Percentiles rank a stretch among this genome's conserved stretches.
Conservation (phyloP, 2,888 invertebrate genomes). For the Polylopha cassiicola region DNA sequence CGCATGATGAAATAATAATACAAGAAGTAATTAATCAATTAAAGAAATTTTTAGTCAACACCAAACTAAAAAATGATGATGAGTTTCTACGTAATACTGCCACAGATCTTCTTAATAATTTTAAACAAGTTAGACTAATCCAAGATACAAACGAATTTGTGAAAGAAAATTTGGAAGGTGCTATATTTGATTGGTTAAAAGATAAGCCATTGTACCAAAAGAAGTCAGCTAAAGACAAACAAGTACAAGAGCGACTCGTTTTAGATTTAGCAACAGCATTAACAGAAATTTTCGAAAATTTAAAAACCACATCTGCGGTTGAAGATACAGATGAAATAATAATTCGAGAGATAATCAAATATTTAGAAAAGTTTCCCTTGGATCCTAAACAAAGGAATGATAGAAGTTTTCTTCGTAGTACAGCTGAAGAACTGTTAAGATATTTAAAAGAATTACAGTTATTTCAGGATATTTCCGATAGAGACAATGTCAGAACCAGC, state of each 20-base stretch:
- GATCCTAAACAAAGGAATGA: slow-evolving; percentile 1
- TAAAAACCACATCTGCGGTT: too few relatives aligned
- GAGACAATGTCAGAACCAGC: slow-evolving; percentile 5
- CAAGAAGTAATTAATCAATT: slow-evolving; percentile 29
- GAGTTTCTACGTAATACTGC: slow-evolving; percentile 24
- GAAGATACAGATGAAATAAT: slow-evolving; percentile 26
- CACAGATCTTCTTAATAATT: slow-evolving; percentile 25
- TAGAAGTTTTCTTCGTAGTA: slow-evolving; percentile 20
- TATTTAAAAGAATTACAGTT: slow-evolving; percentile 28
- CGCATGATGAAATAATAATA: slow-evolving; percentile 25
- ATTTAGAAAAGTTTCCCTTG: slow-evolving; percentile 28
- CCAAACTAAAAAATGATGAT: slow-evolving; percentile 1
- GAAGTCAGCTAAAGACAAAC: too few relatives aligned
- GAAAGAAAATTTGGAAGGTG: too few relatives aligned
- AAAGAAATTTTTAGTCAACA: slow-evolving; percentile 24
- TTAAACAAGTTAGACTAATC: slow-evolving; percentile 29
- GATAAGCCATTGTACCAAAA: too few relatives aligned
- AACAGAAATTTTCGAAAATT: too few relatives aligned
- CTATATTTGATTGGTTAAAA: too few relatives aligned
- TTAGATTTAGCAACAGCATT: too few relatives aligned
- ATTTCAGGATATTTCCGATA: slow-evolving; percentile 29
- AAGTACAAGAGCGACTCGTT: too few relatives aligned
- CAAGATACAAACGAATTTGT: too few relatives aligned
- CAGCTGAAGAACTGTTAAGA: slow-evolving; percentile 26
- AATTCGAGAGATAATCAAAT: slow-evolving; percentile 27